phyloP scores from a whole-genome alignment of 2,113 vertebrate species.

The Cynoglossus semilaevis region DNA sequence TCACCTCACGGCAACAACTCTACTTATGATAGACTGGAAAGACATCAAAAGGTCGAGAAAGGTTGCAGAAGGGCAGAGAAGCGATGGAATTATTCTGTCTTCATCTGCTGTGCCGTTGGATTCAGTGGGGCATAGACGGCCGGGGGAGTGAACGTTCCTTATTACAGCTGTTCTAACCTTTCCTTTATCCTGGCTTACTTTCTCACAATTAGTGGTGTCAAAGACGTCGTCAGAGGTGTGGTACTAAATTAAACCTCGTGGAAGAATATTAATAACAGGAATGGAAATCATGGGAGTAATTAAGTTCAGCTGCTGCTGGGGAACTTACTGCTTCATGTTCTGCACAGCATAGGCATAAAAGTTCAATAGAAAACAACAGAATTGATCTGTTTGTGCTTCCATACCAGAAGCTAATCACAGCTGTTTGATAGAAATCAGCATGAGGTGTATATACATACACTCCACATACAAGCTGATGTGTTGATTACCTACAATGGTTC shows the following conservation, averaged over 20 bases:
- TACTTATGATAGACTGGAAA: slow-evolving; percentile 53
- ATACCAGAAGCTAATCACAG: too few species aligned
- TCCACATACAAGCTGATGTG: not conserved
- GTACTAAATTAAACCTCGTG: slow-evolving; percentile 15
- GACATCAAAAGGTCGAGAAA: slow-evolving; percentile 72
- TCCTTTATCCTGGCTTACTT: slow-evolving; percentile 13
- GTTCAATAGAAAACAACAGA: too few species aligned
- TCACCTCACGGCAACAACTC: slow-evolving; percentile 34
- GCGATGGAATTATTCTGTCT: slow-evolving; percentile 41
- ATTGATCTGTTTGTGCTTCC: too few species aligned
- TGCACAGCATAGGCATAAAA: not conserved
- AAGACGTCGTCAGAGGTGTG: slow-evolving; percentile 26
- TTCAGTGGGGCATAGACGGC: slow-evolving; percentile 18
- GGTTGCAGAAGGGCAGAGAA: slow-evolving; percentile 64
- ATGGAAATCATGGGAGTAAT: slow-evolving; percentile 11
- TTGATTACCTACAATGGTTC: not conserved
- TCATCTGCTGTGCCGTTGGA: slow-evolving; percentile 39
- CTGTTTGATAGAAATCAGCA: too few species aligned
- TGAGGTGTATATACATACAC: not conserved
- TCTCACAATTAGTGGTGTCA: slow-evolving; percentile 40
- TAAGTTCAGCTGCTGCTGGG: slow-evolving; percentile 14
- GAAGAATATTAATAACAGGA: slow-evolving; percentile 38
- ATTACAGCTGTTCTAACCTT: slow-evolving; percentile 7
- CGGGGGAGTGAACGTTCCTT: slow-evolving; percentile 9
- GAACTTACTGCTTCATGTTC: slow-evolving; percentile 1